phyloP scores from a whole-genome alignment of 1,140 invertebrate genomes.

The Druon quercuslanigerum region DNA sequence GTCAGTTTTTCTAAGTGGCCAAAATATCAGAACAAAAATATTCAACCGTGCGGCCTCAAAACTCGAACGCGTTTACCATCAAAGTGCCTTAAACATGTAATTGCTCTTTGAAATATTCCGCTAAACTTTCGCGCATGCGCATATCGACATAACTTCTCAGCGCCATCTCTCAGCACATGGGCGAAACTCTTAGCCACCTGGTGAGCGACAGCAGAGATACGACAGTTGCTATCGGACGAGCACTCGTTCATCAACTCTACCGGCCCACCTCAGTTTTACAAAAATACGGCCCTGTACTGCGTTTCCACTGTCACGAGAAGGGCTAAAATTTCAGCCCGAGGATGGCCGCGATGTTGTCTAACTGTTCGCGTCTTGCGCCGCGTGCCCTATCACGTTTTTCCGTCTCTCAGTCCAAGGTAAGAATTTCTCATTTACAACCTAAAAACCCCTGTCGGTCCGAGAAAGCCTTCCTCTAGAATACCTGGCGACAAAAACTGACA shows the following conservation, averaged over 20 bases:
- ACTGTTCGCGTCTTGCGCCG: conserved; percentile 69
- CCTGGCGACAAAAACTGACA: conserved; percentile 36
- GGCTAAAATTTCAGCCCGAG: conserved; percentile 50
- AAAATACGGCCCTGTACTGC: neutral
- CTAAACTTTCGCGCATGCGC: neutral
- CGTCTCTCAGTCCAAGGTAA: conserved; percentile 68
- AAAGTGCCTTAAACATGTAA: too few species aligned
- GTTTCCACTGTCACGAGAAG: conserved; percentile 41
- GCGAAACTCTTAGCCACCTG: neutral
- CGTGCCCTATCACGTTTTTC: conserved; percentile 66
- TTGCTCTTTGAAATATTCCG: too few species aligned
- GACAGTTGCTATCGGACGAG: neutral
- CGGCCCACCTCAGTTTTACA: neutral
- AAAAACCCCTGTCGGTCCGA: neutral
- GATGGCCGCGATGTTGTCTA: conserved; percentile 72
- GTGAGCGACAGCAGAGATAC: neutral
- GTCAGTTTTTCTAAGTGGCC: too few species aligned
- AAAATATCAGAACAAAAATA: too few species aligned
- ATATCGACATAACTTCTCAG: neutral
- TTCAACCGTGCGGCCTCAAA: too few species aligned
- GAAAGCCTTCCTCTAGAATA: conserved; percentile 28
- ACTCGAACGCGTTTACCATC: too few species aligned
- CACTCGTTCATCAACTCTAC: neutral
- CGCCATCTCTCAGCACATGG: neutral
- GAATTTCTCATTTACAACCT: conserved; percentile 15